Conservation (phyloP, 2,888 invertebrate species). For the Phania funesta region DNA sequence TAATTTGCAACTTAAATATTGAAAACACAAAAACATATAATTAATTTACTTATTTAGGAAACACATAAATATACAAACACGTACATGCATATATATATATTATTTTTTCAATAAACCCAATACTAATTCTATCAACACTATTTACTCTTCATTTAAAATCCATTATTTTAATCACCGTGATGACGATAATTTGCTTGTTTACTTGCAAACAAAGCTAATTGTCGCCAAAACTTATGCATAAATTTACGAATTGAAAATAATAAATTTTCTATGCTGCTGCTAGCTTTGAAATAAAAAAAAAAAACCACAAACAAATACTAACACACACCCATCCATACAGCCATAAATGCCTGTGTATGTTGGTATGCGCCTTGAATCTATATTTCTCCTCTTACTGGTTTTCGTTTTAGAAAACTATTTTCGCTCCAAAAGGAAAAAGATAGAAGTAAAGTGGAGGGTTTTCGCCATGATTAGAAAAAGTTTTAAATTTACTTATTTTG, state of each 20-base stretch:
- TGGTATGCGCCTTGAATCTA: not conserved
- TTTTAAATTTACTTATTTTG: constrained; percentile 39
- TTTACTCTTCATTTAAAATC: constrained; percentile 62
- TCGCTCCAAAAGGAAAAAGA: not conserved
- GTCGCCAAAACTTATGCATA: constrained; percentile 62
- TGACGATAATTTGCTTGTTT: constrained; percentile 62
- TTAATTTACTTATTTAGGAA: constrained; percentile 30
- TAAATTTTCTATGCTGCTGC: constrained; percentile 45
- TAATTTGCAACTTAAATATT: constrained; percentile 16
- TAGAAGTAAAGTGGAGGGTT: not conserved
- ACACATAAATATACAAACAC: not conserved
- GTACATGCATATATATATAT: not conserved
- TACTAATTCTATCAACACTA: constrained; percentile 51
- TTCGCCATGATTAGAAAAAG: constrained; percentile 54
- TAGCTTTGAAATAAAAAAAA: constrained; percentile 2
- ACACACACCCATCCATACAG: not conserved
- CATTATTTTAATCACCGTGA: constrained; percentile 60
- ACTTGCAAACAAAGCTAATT: constrained; percentile 64
- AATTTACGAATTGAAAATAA: constrained; percentile 59
- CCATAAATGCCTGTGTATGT: not conserved
- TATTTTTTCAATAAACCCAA: constrained; percentile 35
- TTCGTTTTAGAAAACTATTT: constrained; percentile 2
- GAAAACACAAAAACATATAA: constrained; percentile 12
- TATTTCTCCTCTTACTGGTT: not conserved
- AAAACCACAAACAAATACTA: not conserved